Conservation (phyloP, 1,140 invertebrate genomes). For the Hypsibius dujardini region DNA sequence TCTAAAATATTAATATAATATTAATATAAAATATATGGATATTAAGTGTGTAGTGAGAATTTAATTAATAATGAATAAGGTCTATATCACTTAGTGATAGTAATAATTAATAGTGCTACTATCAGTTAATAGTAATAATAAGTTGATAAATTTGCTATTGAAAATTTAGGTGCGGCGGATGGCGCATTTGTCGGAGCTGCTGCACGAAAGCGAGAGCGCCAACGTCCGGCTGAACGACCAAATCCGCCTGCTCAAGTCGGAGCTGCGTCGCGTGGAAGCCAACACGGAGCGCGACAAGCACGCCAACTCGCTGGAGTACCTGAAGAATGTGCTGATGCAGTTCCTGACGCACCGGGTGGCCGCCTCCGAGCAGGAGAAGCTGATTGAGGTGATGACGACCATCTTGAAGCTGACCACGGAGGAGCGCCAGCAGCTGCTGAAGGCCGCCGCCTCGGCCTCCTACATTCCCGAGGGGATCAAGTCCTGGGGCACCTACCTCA, state of each 20-base stretch:
- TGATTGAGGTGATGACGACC: slow-evolving; percentile 79
- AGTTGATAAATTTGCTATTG: too few relatives aligned
- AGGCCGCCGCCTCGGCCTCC: slow-evolving; percentile 44
- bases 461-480: not conserved
- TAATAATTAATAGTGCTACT: too few relatives aligned
- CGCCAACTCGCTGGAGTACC: slow-evolving; percentile 73
- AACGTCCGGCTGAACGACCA: slow-evolving; percentile 70
- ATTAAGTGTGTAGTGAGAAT: too few relatives aligned
- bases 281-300: slow-evolving; percentile 61
- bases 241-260: slow-evolving; percentile 72
- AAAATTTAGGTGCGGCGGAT: slow-evolving; percentile 20
- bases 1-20: too few relatives aligned
- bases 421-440: slow-evolving; percentile 57
- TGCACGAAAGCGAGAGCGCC: slow-evolving; percentile 77
- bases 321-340: slow-evolving; percentile 89
- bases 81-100: too few relatives aligned
- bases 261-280: slow-evolving; percentile 61
- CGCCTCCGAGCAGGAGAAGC: slow-evolving; percentile 58
- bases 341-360: slow-evolving; percentile 60
- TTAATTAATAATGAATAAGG: too few relatives aligned
- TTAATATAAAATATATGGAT: too few relatives aligned
- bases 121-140: too few relatives aligned
- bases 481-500: not conserved
- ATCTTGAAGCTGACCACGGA: slow-evolving; percentile 72
- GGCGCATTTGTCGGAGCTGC: slow-evolving; percentile 34